phyloP scores from a whole-genome alignment of 2,888 invertebrate species.

The Argyresthia goedartella region DNA sequence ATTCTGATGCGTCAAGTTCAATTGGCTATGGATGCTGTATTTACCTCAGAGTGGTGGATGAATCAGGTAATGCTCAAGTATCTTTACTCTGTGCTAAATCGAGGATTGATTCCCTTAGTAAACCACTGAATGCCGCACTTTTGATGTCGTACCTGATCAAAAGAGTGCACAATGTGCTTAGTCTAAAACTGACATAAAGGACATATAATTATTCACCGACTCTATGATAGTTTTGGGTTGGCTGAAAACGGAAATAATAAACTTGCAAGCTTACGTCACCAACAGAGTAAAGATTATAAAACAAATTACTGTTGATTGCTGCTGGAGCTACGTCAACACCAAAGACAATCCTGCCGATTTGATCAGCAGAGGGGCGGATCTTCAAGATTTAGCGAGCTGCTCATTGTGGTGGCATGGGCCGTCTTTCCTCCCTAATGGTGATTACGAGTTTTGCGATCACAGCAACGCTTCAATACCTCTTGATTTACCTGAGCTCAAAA shows the following conservation, averaged over 20 bases:
- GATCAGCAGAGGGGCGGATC: slow-evolving; percentile 9
- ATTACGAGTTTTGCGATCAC: too few relatives aligned
- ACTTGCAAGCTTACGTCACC: too few relatives aligned
- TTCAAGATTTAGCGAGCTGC: slow-evolving; percentile 3
- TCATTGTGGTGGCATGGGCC: slow-evolving; percentile 14
- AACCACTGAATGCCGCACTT: too few relatives aligned
- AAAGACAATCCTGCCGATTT: slow-evolving; percentile 14
- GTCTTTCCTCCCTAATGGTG: slow-evolving; percentile 5
- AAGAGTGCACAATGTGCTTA: slow-evolving; percentile 7
- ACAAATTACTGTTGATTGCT: too few relatives aligned
- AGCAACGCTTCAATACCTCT: too few relatives aligned
- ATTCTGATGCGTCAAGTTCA: slow-evolving; percentile 15
- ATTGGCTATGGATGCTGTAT: slow-evolving; percentile 14
- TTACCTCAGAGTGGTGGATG: slow-evolving; percentile 9
- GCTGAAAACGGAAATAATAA: too few relatives aligned
- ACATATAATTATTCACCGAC: slow-evolving; percentile 9
- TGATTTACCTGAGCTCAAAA: too few relatives aligned
- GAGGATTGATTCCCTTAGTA: not conserved
- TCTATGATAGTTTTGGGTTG: too few relatives aligned
- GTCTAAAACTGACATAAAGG: slow-evolving; percentile 7
- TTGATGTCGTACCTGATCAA: not conserved
- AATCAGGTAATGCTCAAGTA: not conserved
- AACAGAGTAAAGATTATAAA: too few relatives aligned
- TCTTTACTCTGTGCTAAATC: not conserved
- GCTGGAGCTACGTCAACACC: too few relatives aligned